Percentiles rank a stretch among this genome's conserved stretches.
Evolutionary conservation across 2,888 invertebrate genomes (phyloP).

Genomic region (Gonocerus acuteangulatus): DNA sequence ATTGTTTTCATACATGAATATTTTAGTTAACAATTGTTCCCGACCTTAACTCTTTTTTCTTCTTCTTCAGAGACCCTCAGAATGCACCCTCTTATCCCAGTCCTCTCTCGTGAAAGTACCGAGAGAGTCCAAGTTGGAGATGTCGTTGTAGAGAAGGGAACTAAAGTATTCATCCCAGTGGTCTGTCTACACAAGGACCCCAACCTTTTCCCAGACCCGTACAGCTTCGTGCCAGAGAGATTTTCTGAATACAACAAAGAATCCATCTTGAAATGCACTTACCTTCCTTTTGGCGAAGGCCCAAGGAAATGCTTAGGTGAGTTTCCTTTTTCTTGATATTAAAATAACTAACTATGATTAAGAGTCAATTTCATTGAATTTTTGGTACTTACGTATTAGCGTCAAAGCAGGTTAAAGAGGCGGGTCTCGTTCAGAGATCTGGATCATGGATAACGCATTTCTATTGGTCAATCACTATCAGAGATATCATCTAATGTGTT

Average conservation of each 20-base stretch:
- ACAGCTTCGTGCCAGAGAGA: background rate
- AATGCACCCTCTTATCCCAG: background rate
- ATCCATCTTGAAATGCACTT: background rate
- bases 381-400: too few relatives aligned
- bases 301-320: background rate
- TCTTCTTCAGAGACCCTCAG: background rate
- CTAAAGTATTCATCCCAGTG: constrained; percentile 7
- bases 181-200: background rate
- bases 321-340: too few relatives aligned
- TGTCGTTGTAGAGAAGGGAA: background rate
- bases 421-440: too few relatives aligned
- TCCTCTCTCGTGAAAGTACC: background rate
- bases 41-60: too few relatives aligned
- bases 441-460: too few relatives aligned
- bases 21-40: too few relatives aligned
- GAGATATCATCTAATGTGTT: too few relatives aligned
- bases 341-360: too few relatives aligned
- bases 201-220: background rate
- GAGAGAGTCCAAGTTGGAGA: background rate
- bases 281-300: constrained; percentile 1
- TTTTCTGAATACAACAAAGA: constrained; percentile 1
- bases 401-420: too few relatives aligned
- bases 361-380: too few relatives aligned
- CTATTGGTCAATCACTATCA: too few relatives aligned
- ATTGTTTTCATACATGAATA: too few relatives aligned